Conservation (phyloP, 2,797 vertebrate species). For the Coendou prehensilis region DNA sequence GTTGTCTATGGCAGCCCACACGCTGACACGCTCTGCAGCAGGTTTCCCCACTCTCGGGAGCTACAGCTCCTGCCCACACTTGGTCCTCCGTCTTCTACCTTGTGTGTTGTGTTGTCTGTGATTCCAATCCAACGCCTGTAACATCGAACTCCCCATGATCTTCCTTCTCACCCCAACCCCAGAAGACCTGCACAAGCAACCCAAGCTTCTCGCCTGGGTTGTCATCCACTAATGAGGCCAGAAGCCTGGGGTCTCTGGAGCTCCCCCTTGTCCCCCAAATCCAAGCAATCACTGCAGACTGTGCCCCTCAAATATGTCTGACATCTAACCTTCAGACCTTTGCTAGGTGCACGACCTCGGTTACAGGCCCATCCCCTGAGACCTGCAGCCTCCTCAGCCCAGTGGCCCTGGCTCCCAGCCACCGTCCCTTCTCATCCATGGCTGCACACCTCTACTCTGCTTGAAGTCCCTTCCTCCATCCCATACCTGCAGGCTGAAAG, state of each 20-base stretch:
- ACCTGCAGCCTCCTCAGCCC: not conserved
- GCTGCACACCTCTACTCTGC: not conserved
- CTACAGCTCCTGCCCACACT: not conserved
- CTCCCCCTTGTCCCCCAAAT: not conserved
- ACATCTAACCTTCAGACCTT: not conserved
- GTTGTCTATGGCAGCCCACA: not conserved
- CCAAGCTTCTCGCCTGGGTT: not conserved
- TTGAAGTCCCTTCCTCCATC: not conserved
- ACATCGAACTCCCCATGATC: not conserved
- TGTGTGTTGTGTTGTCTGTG: rapidly evolving
- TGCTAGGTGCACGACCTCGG: not conserved
- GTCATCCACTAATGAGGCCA: not conserved
- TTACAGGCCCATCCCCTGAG: not conserved
- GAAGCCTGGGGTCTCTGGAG: not conserved
- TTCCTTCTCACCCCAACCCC: not conserved
- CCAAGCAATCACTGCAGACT: not conserved
- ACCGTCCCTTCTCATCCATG: not conserved
- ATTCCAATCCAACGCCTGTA: not conserved
- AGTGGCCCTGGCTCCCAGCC: not conserved
- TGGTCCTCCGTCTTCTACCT: not conserved
- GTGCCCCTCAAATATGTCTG: not conserved
- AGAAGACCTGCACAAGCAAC: not conserved
- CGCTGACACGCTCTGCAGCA: rapidly evolving
- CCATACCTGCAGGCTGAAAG: not conserved
- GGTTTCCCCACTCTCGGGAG: not conserved